Conservation (phyloP, 1,140 invertebrate species). For the Penaeus indicus region DNA sequence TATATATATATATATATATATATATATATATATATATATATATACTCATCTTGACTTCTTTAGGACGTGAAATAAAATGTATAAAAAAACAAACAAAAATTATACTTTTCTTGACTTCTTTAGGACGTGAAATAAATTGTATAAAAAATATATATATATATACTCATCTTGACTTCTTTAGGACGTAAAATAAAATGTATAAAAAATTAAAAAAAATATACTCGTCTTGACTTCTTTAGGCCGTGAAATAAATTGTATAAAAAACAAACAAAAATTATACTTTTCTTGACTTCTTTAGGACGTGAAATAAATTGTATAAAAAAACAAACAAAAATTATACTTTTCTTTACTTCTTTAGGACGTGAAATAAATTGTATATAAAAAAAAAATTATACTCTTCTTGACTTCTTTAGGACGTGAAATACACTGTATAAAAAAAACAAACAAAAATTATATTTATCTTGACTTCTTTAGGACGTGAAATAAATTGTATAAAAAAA, state of each 20-base stretch:
- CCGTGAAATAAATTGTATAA: too few relatives aligned
- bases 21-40: constrained; percentile 31
- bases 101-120: not conserved
- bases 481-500: too few relatives aligned
- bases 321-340: too few relatives aligned
- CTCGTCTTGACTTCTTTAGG: too few relatives aligned
- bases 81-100: not conserved
- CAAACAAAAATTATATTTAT: too few relatives aligned
- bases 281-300: too few relatives aligned
- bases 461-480: too few relatives aligned
- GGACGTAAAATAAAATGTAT: not conserved
- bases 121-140: too few relatives aligned
- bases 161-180: not conserved
- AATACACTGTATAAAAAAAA: not conserved
- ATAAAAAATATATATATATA: constrained; percentile 25
- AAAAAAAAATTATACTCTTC: not conserved
- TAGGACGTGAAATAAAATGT: too few relatives aligned
- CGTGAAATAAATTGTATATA: not conserved
- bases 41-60: not conserved
- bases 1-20: constrained; percentile 49
- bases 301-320: too few relatives aligned
- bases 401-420: not conserved
- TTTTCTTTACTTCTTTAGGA: too few relatives aligned
- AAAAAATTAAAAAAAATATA: not conserved
- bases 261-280: too few relatives aligned